A percentile compares a stretch with the other conserved stretches of the same genome.
These are phyloP conservation scores for Loris lydekkerianus DNA, from an alignment of 2,797 vertebrate species.

Conservation along the genomic window DNA sequence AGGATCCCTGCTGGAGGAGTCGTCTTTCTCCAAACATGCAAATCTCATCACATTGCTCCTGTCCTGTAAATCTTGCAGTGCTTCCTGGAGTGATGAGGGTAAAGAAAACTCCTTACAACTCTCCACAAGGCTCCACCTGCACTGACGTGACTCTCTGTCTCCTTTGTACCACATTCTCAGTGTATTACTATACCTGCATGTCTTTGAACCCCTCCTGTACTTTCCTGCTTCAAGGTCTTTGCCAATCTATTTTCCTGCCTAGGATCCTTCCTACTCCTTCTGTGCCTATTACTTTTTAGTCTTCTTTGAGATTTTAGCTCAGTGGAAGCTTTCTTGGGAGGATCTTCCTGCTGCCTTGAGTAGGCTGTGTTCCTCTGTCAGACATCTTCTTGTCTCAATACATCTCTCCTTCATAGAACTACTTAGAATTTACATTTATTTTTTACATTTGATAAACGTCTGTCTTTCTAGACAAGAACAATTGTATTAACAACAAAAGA, in stretches of 20 bases:
- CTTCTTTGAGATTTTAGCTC: constrained; percentile 23
- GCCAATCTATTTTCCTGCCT: not conserved
- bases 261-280: not conserved
- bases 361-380: not conserved
- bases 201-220: not conserved
- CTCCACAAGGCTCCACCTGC: not conserved
- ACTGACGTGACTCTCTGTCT: not conserved
- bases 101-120: not conserved
- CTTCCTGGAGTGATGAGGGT: not conserved
- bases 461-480: not conserved
- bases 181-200: accelerated
- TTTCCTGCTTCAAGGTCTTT: not conserved
- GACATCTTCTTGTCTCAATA: not conserved
- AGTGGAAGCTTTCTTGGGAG: not conserved
- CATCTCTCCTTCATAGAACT: not conserved
- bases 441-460: not conserved
- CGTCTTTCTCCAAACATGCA: not conserved
- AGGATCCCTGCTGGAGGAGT: not conserved
- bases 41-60: not conserved
- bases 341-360: not conserved
- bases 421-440: not conserved
- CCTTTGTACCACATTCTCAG: not conserved
- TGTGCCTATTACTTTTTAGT: not conserved
- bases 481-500: not conserved
- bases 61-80: not conserved